Conservation (phyloP, 2,113 vertebrate genomes). For the Sardina pilchardus region DNA sequence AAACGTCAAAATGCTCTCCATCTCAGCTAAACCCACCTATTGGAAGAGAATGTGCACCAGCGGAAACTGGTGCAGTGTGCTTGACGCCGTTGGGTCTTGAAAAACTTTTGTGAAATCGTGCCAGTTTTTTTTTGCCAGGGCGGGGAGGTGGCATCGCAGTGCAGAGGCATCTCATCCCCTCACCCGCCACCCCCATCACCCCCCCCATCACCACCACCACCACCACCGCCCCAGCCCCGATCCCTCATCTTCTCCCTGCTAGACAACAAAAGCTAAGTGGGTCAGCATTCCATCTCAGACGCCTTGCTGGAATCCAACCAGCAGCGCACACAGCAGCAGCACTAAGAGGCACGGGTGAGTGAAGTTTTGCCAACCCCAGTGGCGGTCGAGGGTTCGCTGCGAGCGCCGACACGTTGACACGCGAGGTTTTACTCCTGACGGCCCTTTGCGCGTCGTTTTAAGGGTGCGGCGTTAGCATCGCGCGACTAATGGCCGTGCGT, state of each 20-base stretch:
- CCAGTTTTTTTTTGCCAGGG: background rate
- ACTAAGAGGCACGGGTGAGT: background rate
- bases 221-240: background rate
- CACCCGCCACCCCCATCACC: background rate
- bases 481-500: background rate
- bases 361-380: slow-evolving; percentile 3
- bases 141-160: background rate
- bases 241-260: slow-evolving; percentile 1
- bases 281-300: slow-evolving; percentile 37
- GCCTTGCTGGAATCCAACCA: slow-evolving; percentile 24
- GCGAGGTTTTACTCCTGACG: background rate
- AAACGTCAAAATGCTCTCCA: background rate
- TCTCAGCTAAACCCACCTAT: background rate
- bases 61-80: background rate
- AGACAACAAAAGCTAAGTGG: slow-evolving; percentile 24
- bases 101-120: background rate
- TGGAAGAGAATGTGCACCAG: background rate
- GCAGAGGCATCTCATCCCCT: background rate
- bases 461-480: background rate
- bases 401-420: slow-evolving; percentile 12
- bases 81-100: background rate
- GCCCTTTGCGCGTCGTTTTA: background rate
- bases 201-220: background rate
- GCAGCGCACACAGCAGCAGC: background rate
- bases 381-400: background rate